Evolutionary conservation across 2,888 invertebrate species (phyloP), one percentile per base, ranked within the genome.

Genomic region (Kryphioiulus occultus): DNA sequence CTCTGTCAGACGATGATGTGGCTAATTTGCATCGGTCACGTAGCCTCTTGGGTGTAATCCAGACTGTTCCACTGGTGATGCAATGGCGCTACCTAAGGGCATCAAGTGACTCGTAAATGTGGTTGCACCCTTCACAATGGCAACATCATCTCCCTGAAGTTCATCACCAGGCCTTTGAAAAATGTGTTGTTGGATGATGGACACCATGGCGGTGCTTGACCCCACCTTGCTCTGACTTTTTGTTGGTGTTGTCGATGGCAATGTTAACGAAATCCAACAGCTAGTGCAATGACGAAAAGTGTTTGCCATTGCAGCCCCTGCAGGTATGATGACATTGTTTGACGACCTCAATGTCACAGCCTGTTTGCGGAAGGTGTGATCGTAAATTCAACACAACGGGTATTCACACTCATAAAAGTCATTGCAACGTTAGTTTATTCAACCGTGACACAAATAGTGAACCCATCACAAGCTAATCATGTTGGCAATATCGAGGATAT

Each of bases 1-100:
- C 30, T 30, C 0, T 17, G 30, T 15, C 9, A 30, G 78, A 68
- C 78, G 30, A 15, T 30, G 68, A 30, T 30, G 78, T 15, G 78
- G 15, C 78, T 78, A 78, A 78, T 78, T 78, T 78, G 78, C 78
- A 78, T 78, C 30, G 78, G 78, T 78, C 78, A 78, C 78, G 78
- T 78, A 78, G 30, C 78, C 78, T 78, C 78, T 78, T 78, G 78
- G 30, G 78, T 32, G 30, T 78, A 1, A 78, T 78, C 78, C 30
- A 78, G 78, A 78, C 30, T 15, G 15, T 32, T 26, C 78, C 26
- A 15, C 30, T 7, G 59, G 22, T 59, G 59, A 59, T 59, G 59
- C 78, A 68, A 68, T 26, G 26, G 26, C 30, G 78, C 30, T 78
- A 78, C 78, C 78, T 68, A 68, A 68, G 68, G n/a, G 68, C 12